A percentile compares a stretch with the other conserved stretches of the same genome.
phyloP scores from a whole-genome alignment of 2,888 invertebrate species.

The Calameuta filiformis region DNA sequence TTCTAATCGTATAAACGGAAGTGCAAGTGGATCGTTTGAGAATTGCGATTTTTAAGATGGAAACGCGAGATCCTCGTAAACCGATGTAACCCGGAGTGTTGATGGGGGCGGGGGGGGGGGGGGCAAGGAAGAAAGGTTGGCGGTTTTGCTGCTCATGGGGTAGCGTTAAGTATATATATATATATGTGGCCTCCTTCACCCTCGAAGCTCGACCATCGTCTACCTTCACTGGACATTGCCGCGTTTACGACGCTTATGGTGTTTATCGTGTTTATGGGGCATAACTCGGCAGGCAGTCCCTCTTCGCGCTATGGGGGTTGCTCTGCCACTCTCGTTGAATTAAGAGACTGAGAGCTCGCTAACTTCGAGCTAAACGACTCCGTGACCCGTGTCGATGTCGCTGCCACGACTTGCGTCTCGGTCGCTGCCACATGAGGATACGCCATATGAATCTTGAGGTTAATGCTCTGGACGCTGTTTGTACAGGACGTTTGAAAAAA shows the following conservation, averaged over 20 bases:
- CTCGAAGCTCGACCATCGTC: constrained; percentile 20
- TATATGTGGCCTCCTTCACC: constrained; percentile 6
- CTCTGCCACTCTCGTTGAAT: constrained; percentile 45
- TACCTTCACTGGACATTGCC: constrained; percentile 17
- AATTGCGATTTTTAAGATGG: constrained; percentile 26
- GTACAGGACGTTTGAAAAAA: too few species aligned
- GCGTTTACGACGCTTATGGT: constrained; percentile 41
- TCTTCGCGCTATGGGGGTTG: constrained; percentile 40
- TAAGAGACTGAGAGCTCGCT: constrained; percentile 45
- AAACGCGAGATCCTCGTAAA: constrained; percentile 34
- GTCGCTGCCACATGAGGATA: too few species aligned
- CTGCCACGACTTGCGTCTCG: too few species aligned
- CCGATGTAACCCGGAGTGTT: constrained; percentile 39
- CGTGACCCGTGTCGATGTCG: constrained; percentile 24
- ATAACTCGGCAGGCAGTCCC: constrained; percentile 47
- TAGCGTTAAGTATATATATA: background rate
- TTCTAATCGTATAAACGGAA: constrained; percentile 21
- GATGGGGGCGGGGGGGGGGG: constrained; percentile 15
- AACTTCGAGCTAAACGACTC: constrained; percentile 36
- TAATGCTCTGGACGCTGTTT: too few species aligned
- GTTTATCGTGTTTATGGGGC: constrained; percentile 55
- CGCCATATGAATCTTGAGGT: too few species aligned
- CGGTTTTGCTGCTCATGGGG: too few species aligned
- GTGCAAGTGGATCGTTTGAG: constrained; percentile 27
- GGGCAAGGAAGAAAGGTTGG: too few species aligned